Evolutionary conservation across 2,113 vertebrate genomes (phyloP), one percentile per base, ranked within the genome.

Genomic region (Perca fluviatilis): DNA sequence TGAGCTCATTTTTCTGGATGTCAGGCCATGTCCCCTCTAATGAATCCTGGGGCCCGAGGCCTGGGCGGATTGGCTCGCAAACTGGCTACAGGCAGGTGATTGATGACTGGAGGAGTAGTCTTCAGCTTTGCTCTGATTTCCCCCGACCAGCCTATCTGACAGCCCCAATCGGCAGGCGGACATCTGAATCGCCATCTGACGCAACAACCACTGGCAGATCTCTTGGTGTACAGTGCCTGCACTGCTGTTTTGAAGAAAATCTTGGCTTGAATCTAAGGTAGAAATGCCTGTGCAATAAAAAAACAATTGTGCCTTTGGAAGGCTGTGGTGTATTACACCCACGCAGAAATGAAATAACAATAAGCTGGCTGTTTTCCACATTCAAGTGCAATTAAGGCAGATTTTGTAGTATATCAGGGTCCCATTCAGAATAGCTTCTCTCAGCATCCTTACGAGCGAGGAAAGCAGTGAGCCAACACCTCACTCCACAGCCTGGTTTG

Each of bases 1-100:
- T 88, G 86, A 86, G 86, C 92, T 94, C 85, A 95, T 95, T 94
- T 94, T 94, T 95, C 92, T 94, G 85, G 51, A 83, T 94, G 94
- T 94, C 94, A 93, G 83, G 58, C 58, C 79, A 79, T 81, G 92
- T 94, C 91, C 89, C 90, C 81, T 89, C 88, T 89, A 89, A 93
- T 92, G 89, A 84, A 90, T 93, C 84, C 87, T 25, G 83, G 64
- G 68, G 90, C 93, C 84, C 7, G 75, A 83, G 84, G 88, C 89
- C 88, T 83, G 89, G 81, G 80, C 66, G 68, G 88, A 89, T 81
- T 89, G 92, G 82, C 83, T 79, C 47, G 11, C 51, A 18, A 43
- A 3, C 79, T 23, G 49, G 79, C 83, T 87, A 74, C 87, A 80
- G 83, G 80, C 83, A 86, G 83, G 91, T 95, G 94, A 95, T 94